These are phyloP conservation scores for Rhombomys opimus DNA, from an alignment of 2,113 vertebrate genomes.

Conservation along the genomic window DNA sequence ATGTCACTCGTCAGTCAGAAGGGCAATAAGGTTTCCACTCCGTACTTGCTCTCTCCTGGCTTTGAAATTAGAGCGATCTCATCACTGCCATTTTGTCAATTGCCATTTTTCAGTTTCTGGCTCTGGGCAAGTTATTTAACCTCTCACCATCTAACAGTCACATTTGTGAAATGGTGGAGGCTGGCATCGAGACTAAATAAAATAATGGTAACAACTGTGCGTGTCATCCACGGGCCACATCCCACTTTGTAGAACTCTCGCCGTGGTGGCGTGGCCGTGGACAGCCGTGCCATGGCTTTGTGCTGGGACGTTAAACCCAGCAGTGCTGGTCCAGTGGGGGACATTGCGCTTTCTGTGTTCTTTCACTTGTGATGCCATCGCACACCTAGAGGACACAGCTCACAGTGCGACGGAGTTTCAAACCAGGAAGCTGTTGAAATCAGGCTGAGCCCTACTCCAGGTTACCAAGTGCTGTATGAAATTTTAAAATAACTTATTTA, in stretches of 20 bases:
- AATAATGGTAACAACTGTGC: neutral
- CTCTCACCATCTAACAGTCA: neutral
- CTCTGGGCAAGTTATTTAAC: slow-evolving; percentile 37
- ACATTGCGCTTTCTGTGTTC: neutral
- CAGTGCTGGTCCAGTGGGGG: neutral
- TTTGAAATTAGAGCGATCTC: slow-evolving; percentile 40
- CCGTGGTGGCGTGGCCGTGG: neutral
- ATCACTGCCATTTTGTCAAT: slow-evolving; percentile 4
- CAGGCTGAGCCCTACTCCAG: neutral
- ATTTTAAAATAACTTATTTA: too few relatives aligned
- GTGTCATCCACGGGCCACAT: neutral
- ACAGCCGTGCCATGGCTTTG: neutral
- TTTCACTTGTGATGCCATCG: neutral
- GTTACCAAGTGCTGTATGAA: neutral
- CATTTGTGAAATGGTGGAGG: slow-evolving; percentile 4
- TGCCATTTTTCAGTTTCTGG: slow-evolving; percentile 33
- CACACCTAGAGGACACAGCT: neutral
- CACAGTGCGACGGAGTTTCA: neutral
- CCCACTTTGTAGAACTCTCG: neutral
- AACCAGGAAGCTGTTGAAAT: neutral
- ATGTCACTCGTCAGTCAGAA: neutral
- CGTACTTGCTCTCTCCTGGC: neutral
- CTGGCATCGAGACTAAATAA: neutral
- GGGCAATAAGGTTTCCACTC: neutral
- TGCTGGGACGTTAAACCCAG: accelerated